Evolutionary conservation across 2,888 invertebrate genomes (phyloP).

Genomic region (Hermodice carunculata): DNA sequence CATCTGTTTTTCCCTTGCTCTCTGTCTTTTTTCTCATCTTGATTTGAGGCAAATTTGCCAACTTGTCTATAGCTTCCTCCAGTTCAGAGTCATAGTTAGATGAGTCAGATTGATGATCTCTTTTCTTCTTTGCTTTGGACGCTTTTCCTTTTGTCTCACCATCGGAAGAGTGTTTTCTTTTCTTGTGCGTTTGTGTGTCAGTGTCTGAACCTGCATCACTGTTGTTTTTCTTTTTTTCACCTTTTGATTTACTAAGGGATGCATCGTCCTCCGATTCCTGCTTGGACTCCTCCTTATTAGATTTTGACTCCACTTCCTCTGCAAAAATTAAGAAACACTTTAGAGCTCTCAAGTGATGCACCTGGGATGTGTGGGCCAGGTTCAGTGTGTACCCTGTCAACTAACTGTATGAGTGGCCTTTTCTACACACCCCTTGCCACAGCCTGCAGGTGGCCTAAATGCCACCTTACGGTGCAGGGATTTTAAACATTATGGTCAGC

Average conservation of each 20-base stretch:
- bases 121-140: background rate
- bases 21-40: constrained; percentile 43
- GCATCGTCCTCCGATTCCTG: constrained; percentile 4
- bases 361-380: too few species aligned
- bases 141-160: background rate
- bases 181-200: background rate
- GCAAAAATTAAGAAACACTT: background rate
- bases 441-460: too few species aligned
- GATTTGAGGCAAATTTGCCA: constrained; percentile 46
- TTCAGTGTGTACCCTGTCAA: too few species aligned
- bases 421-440: too few species aligned
- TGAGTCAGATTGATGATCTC: constrained; percentile 3
- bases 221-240: background rate
- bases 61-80: constrained; percentile 14
- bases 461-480: too few species aligned
- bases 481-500: too few species aligned
- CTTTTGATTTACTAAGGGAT: background rate
- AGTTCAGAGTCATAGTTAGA: constrained; percentile 23
- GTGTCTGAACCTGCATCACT: background rate
- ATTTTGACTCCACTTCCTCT: too few species aligned
- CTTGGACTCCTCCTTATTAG: background rate
- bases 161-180: background rate
- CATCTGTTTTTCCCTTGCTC: constrained; percentile 22
- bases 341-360: too few species aligned
- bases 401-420: too few species aligned